These are phyloP conservation scores for Tragelaphus strepsiceros DNA, from an alignment of 2,113 vertebrate genomes.

Conservation along the genomic window DNA sequence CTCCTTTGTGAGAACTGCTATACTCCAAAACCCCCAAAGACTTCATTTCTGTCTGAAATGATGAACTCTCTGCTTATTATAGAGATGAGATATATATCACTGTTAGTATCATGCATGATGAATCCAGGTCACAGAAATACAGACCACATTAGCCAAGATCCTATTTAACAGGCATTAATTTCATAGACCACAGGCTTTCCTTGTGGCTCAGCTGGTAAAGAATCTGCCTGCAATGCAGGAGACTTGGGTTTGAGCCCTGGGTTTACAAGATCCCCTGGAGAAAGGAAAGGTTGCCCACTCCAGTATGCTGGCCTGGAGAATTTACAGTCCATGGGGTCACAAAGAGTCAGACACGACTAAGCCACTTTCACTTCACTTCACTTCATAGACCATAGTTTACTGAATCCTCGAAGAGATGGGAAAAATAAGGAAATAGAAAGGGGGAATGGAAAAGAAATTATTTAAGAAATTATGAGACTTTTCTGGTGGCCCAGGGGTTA, in stretches of 20 bases:
- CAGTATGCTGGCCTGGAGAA: not conserved
- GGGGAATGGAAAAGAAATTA: not conserved
- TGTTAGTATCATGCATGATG: no score
- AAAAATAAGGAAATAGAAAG: not conserved
- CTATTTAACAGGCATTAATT: no score
- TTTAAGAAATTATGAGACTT: not conserved
- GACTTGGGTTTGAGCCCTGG: not conserved
- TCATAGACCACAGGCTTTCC: no score
- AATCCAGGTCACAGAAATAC: no score
- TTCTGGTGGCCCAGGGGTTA: not conserved
- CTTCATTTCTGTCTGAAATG: not conserved
- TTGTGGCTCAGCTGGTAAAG: not conserved
- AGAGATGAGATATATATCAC: no score
- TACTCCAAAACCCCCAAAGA: not conserved
- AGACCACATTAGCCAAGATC: no score
- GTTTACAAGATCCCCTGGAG: not conserved
- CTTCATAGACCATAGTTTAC: not conserved
- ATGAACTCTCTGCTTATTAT: no score
- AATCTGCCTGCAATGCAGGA: not conserved
- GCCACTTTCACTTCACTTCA: not conserved
- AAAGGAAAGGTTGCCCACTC: not conserved
- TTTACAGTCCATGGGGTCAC: not conserved
- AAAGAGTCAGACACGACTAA: not conserved
- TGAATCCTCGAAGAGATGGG: not conserved
- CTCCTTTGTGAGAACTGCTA: not conserved